phyloP scores from a whole-genome alignment of 2,888 invertebrate genomes.

The Noctua fimbriata region DNA sequence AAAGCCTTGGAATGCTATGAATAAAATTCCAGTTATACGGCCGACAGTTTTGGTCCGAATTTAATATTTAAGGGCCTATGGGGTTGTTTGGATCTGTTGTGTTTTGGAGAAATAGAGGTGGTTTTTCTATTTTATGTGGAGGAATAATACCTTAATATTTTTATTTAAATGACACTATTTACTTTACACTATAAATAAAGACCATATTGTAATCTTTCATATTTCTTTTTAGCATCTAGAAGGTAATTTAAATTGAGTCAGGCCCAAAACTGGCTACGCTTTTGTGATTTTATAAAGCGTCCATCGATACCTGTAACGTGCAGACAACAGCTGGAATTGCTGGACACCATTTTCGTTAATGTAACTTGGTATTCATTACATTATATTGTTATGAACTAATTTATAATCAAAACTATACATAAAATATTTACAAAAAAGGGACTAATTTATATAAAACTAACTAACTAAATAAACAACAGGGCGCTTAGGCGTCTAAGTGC shows the following conservation, averaged over 20 bases:
- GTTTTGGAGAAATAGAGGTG: background rate
- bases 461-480: no score
- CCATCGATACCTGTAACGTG: background rate
- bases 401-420: no score
- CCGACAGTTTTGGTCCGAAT: conserved; percentile 66
- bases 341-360: background rate
- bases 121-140: background rate
- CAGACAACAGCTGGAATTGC: background rate
- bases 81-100: conserved; percentile 36
- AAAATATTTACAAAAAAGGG: no score
- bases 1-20: conserved; percentile 77
- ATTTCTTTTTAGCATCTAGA: background rate
- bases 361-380: background rate
- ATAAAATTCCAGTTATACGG: conserved; percentile 79
- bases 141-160: background rate
- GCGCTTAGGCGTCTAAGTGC: no score
- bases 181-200: no score
- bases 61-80: conserved; percentile 69
- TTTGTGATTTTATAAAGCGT: background rate
- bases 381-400: background rate
- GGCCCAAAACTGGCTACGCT: background rate
- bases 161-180: no score
- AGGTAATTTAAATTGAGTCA: no score
- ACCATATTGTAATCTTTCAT: background rate
- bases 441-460: no score